Percentiles rank a stretch among this genome's conserved stretches.
Evolutionary conservation across 2,797 vertebrate species (phyloP).

Genomic region (Anas bernieri): DNA sequence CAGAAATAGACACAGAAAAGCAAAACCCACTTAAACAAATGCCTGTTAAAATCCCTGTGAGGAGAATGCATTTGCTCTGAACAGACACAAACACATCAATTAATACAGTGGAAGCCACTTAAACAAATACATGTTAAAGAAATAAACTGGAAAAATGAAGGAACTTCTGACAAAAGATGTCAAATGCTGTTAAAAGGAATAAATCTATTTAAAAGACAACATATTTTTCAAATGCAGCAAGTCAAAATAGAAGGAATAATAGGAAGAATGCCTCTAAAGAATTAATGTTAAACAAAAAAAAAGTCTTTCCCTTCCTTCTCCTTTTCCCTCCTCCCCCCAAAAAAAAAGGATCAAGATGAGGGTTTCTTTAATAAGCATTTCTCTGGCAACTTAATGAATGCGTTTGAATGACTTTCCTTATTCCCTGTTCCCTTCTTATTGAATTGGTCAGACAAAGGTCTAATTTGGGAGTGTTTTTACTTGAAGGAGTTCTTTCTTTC

Average conservation of each 20-base stretch:
- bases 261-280: constrained; percentile 54
- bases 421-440: constrained; percentile 62
- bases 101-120: constrained; percentile 79
- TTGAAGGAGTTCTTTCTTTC: constrained; percentile 66
- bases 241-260: constrained; percentile 68
- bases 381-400: constrained; percentile 65
- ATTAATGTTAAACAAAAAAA: constrained; percentile 43
- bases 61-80: constrained; percentile 73
- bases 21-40: constrained; percentile 74
- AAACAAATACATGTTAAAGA: constrained; percentile 79
- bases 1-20: constrained; percentile 72
- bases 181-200: constrained; percentile 58
- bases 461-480: constrained; percentile 62
- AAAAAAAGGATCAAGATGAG: constrained; percentile 47
- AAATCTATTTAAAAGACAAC: constrained; percentile 58
- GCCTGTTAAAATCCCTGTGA: constrained; percentile 70
- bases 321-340: background rate
- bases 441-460: constrained; percentile 68
- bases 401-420: constrained; percentile 64
- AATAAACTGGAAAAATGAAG: constrained; percentile 66
- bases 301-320: constrained; percentile 1
- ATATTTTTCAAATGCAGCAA: constrained; percentile 61
- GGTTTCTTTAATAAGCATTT: constrained; percentile 60
- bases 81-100: constrained; percentile 79
- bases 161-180: constrained; percentile 52